Evolutionary conservation across 1,140 invertebrate genomes (phyloP), one percentile per base, ranked within the genome.

Genomic region (Sarcophaga bullata): DNA sequence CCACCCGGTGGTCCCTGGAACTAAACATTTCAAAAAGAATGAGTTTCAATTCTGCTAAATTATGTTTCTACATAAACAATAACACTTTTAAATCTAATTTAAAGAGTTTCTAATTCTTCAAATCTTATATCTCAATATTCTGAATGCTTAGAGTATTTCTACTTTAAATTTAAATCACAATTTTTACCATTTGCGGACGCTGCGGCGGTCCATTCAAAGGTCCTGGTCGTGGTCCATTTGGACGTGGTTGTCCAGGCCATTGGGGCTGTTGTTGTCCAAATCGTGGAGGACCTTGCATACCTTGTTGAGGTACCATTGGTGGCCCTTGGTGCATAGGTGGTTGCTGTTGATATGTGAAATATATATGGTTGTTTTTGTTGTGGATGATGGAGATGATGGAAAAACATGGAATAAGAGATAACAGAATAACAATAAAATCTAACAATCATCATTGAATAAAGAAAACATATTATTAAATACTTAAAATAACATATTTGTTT

Each of bases 161-260:
- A 25, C 37, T 25, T 54, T 11, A 19, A 52, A 80, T 75, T 52
- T 50, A 80, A 37, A 37, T 37, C 25, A 37, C 25, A 37, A 82
- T 17, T 25, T 89, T 91, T 91, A 94, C 93, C 94, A 95, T 95
- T 89, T 93, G 94, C 82, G 93, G 94, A 86, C 94, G 91, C 85
- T 93, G 93, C 78, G 93, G 91, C 81, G 93, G 89, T 84, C 89
- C 88, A 84, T 89, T 89, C 84, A 91, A 92, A 73, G 93, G 92
- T 62, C 94, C 94, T 86, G 93, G 93, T 93, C 95, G 93, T 3
- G 94, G 94, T 9, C 94, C 94, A 83, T 94, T 93, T 86, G 93
- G 92, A 46, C 92, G 90, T 17, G 91, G 91, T 47, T 91, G 92
- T 68, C 92, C 92, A 89, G 83, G 91, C 89, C 89, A 84, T 93